These are phyloP conservation scores for Acrobasis suavella DNA, from an alignment of 2,888 invertebrate species.

Conservation along the genomic window DNA sequence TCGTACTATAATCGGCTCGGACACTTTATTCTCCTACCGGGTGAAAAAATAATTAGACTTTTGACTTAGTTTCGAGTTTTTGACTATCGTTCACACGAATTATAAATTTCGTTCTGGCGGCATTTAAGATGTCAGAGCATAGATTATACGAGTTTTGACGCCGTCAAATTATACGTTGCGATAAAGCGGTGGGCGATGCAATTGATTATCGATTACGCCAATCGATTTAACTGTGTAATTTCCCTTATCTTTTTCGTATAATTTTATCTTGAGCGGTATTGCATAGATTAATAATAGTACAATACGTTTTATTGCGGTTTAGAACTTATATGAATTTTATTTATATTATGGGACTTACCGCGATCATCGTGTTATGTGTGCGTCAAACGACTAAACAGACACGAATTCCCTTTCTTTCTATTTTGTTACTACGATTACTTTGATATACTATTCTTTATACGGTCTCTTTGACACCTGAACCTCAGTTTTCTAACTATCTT, in stretches of 20 bases:
- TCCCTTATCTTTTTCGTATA: constrained; percentile 14
- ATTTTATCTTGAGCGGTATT: background rate
- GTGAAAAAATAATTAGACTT: background rate
- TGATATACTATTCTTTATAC: too few relatives aligned
- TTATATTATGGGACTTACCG: too few relatives aligned
- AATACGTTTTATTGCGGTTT: background rate
- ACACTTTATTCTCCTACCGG: background rate
- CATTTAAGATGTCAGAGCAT: constrained; percentile 28
- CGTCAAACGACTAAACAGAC: too few relatives aligned
- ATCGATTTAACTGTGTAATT: constrained; percentile 23
- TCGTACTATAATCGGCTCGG: too few relatives aligned
- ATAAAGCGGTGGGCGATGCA: constrained; percentile 36
- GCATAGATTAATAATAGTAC: background rate
- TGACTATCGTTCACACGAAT: background rate
- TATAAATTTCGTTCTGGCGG: constrained; percentile 28
- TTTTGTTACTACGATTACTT: too few relatives aligned
- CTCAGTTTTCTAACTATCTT: too few relatives aligned
- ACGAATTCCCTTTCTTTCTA: too few relatives aligned
- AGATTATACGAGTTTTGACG: constrained; percentile 39
- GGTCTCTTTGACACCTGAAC: too few relatives aligned
- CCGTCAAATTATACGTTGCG: constrained; percentile 38
- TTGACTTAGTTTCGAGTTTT: too few relatives aligned
- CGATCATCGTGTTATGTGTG: too few relatives aligned
- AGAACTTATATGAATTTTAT: background rate
- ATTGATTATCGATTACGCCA: constrained; percentile 27